Evolutionary conservation across 2,113 vertebrate genomes (phyloP).

Genomic region (Tonatia bakeri): DNA sequence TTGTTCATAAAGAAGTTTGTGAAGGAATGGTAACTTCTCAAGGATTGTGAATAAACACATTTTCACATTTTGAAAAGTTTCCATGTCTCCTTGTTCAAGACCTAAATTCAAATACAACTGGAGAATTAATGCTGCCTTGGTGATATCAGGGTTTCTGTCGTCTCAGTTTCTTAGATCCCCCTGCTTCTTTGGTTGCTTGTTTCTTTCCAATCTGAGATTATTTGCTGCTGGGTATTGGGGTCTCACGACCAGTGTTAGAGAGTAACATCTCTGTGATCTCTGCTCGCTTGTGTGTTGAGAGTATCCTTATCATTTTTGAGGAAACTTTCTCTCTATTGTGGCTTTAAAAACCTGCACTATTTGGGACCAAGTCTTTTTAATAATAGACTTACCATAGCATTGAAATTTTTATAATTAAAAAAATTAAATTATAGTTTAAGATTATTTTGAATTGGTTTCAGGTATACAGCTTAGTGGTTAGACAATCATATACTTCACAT

Average conservation of each 20-base stretch:
- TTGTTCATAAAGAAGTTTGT: conserved; percentile 71
- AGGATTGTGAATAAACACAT: conserved; percentile 78
- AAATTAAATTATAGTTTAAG: neutral
- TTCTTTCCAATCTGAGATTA: neutral
- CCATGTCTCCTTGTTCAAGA: neutral
- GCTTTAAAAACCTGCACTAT: neutral
- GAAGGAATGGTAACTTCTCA: conserved; percentile 74
- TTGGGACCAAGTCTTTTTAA: neutral
- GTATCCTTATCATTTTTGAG: neutral
- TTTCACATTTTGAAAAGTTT: neutral
- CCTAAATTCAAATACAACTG: neutral
- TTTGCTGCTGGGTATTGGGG: neutral
- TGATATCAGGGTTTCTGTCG: neutral
- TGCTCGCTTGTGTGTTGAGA: neutral
- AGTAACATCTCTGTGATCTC: neutral
- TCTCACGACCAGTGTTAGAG: neutral
- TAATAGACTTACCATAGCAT: neutral
- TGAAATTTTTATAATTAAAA: neutral
- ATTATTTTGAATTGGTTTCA: neutral
- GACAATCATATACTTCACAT: neutral
- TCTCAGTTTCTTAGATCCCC: neutral
- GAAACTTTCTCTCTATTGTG: neutral
- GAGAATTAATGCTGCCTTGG: neutral
- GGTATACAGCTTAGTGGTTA: neutral
- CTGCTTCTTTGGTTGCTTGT: neutral